phyloP scores from a whole-genome alignment of 2,888 invertebrate genomes.

The Phaedon cochleariae region DNA sequence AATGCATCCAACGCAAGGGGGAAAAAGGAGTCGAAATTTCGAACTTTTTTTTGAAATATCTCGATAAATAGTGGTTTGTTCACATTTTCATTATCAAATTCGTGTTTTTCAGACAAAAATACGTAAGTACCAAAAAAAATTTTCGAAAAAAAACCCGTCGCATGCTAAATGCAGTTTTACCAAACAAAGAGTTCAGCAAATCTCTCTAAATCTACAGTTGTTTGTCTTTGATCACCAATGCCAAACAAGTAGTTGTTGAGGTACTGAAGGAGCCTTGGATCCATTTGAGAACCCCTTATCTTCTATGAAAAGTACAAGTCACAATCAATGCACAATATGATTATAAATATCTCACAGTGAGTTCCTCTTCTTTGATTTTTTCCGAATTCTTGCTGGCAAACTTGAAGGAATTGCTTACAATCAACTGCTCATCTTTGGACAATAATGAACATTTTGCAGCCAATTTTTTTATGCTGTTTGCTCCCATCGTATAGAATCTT shows the following conservation, averaged over 20 bases:
- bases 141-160: too few species aligned
- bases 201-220: slow-evolving; percentile 68
- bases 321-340: slow-evolving; percentile 9
- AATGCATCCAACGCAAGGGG: too few species aligned
- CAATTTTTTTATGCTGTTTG: slow-evolving; percentile 71
- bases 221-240: slow-evolving; percentile 63
- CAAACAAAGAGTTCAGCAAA: slow-evolving; percentile 77
- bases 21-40: too few species aligned
- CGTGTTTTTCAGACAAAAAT: too few species aligned
- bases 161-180: too few species aligned
- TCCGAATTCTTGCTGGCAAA: slow-evolving; percentile 72
- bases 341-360: slow-evolving; percentile 67
- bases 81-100: too few species aligned
- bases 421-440: slow-evolving; percentile 71
- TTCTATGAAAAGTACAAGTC: slow-evolving; percentile 62
- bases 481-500: slow-evolving; percentile 57
- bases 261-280: slow-evolving; percentile 72
- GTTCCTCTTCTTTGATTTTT: slow-evolving; percentile 71
- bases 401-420: slow-evolving; percentile 70
- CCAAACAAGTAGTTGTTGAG: slow-evolving; percentile 75
- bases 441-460: slow-evolving; percentile 72
- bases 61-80: too few species aligned
- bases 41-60: too few species aligned
- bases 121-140: too few species aligned
- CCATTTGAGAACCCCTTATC: slow-evolving; percentile 75